Evolutionary conservation across 2,113 vertebrate genomes (phyloP), one percentile per base, ranked within the genome.

Genomic region (Etheostoma spectabile): DNA sequence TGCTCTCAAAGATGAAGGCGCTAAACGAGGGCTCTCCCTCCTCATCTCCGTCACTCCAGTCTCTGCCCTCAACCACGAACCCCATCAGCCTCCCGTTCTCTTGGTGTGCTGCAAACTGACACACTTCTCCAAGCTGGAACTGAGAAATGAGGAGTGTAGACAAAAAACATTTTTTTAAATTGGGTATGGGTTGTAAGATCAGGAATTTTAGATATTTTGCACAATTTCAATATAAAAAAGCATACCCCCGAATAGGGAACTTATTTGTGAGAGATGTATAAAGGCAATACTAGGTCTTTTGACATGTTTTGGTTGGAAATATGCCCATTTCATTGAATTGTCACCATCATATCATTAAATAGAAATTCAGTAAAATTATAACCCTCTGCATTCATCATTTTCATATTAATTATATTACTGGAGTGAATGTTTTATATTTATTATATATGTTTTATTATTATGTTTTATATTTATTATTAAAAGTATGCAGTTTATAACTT

Each of bases 11-110:
- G 79, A 99, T 67, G 0, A 98, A 99, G 0, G 95, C 93, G 0
- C 96, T 98, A 78, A 97, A 96, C 3, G 96, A 96, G 1, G 96
- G 84, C 65, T 95, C 94, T 16, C 96, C 96, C 22, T 93, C 91
- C 64, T 92, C 89, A 0, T 89, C 90, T 4, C 91, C 74, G 11
- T 97, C 95, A 0, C 93, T 91, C 86, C 95, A 81, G 71, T 98
- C 97, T 0, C 93, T 91, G 18, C 88, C 86, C 35, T 94, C 96
- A 24, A 97, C 95, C 86, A 99, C 97, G 51, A 99, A 98, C 12
- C 98, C 98, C 90, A 99, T 95, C 77, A 99, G 95, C 35, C 98
- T 91, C 69, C 95, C 96, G 88, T 99, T 99, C 78, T 99, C 98
- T 80, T 98, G 97, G 90, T 99, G 98, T 52, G 97, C 97, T 12